These are phyloP conservation scores for Rambutsinella grinnellia DNA, from an alignment of 2,888 invertebrate species.

Conservation along the genomic window DNA sequence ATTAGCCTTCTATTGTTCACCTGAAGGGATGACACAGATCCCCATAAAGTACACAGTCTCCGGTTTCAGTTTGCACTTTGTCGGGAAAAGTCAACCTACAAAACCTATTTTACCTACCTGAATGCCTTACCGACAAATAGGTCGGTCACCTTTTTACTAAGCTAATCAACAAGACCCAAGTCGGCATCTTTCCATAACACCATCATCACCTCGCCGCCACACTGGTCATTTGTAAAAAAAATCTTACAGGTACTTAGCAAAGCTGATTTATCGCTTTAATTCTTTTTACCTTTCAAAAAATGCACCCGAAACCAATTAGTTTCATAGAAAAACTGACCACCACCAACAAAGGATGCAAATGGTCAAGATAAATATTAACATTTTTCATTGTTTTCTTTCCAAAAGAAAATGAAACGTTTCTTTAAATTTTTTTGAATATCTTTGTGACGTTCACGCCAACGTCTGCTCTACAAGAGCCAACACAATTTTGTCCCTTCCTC, in stretches of 20 bases:
- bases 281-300: no score
- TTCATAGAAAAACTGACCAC: conserved; percentile 40
- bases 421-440: background rate
- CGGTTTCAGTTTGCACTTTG: background rate
- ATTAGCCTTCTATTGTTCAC: conserved; percentile 4
- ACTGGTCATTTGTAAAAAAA: conserved; percentile 24
- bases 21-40: no score
- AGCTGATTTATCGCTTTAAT: no score
- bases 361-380: background rate
- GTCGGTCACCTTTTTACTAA: conserved; percentile 36
- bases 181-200: background rate
- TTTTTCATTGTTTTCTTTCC: background rate
- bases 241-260: no score
- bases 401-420: background rate
- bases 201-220: background rate
- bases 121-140: conserved; percentile 42
- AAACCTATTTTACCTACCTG: conserved; percentile 25
- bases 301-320: no score
- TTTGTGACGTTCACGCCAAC: background rate
- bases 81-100: conserved; percentile 24
- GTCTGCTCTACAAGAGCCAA: background rate
- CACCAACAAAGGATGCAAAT: background rate
- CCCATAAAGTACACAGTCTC: no score
- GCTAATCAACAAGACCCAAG: conserved; percentile 34
- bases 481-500: background rate